Base-by-base conservation (phyloP, 1,140 invertebrate species). In the Metopolophium dirhodum region DNA sequence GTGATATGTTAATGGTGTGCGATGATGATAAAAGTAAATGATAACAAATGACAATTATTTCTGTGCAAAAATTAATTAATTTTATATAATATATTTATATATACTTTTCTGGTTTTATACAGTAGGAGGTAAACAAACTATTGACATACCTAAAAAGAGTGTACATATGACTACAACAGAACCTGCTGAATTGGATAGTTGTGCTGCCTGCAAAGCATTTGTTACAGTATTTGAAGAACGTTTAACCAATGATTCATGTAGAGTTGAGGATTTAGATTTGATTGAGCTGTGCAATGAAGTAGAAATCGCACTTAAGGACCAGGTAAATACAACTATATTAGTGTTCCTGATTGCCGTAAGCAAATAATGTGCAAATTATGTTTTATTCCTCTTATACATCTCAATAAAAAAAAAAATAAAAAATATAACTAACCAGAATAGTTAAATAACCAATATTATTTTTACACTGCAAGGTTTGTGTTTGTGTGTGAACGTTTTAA, bases 161-260 rank as follows among this genome's bases (percentile, higher is more conserved):
- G 35, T 49, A 11, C 41, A 35, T 22, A n/a, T 45, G 26, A 41
- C 45, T 91, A 92, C 35, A 37, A 41, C 82, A 85, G 26, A 90
- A n/a, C 22, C 41, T 2, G 26, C 23, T 22, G 45, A 86, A 86
- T 86, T 93, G 18, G 91, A 93, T 57, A 54, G 2, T 26, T 93
- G 91, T 86, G 37, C 82, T 45, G 49, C 49, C 1, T 93, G 91
- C 20, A 41, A 93, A 85, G 91, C 91, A 26, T 93, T 93, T 85
- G 26, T 54, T 8, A 9, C 77, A n/a, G 82, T 85, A 0, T 91
- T 91, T 49, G 68, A 51, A 37, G 61, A 83, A 37, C 41, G 23
- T 57, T 86, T 85, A 45, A 93, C 20, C 9, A 93, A 93, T 9
- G 41, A 85, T 86, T 57, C 49, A n/a, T 1, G 51, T 22, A 86